Percentiles rank a stretch among this genome's conserved stretches.
Evolutionary conservation across 2,888 invertebrate genomes (phyloP).

Genomic region (Dione juno): DNA sequence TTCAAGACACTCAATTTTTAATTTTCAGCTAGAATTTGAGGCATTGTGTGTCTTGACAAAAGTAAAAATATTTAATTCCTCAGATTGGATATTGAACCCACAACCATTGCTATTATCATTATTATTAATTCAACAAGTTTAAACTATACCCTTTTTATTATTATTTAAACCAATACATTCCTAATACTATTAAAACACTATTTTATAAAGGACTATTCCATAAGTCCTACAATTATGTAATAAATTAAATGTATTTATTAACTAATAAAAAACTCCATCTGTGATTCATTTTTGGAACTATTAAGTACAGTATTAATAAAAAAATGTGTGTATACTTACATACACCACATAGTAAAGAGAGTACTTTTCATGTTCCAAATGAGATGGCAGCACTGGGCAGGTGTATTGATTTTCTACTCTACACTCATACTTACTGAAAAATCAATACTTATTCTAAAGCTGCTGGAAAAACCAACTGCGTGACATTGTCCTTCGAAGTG

Average conservation of each 20-base stretch:
- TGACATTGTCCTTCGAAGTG: constrained; percentile 53
- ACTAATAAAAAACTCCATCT: background rate
- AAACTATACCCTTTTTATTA: no score
- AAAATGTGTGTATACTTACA: background rate
- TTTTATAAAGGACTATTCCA: no score
- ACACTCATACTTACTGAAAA: constrained; percentile 55
- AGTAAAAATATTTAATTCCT: no score
- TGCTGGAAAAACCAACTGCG: constrained; percentile 64
- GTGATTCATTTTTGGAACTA: background rate
- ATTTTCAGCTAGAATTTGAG: no score
- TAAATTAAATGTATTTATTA: background rate
- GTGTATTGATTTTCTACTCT: constrained; percentile 73
- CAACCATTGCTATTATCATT: no score
- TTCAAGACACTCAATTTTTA: no score
- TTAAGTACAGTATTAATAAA: background rate
- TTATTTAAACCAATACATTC: no score
- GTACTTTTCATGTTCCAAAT: constrained; percentile 31
- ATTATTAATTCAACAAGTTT: no score
- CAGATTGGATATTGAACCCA: no score
- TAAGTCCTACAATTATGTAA: no score
- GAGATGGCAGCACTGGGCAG: constrained; percentile 67
- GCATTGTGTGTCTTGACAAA: no score
- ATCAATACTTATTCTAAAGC: constrained; percentile 72
- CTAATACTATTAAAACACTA: no score
- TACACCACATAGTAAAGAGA: background rate